phyloP scores from a whole-genome alignment of 2,888 invertebrate species.

The Dolomedes plantarius region DNA sequence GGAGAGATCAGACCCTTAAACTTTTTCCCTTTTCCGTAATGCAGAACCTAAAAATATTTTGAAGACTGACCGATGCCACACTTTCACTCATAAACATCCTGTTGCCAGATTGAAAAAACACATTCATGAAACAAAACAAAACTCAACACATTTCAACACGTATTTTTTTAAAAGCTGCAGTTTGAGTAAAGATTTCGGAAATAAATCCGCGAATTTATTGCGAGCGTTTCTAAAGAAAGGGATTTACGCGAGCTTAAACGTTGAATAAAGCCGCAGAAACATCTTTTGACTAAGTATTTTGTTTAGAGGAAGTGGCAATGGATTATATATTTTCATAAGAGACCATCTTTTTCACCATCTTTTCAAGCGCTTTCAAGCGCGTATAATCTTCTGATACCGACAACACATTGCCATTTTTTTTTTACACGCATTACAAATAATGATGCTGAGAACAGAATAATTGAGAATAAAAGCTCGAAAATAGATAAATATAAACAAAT shows the following conservation, averaged over 20 bases:
- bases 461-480: too few relatives aligned
- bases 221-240: not conserved
- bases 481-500: too few relatives aligned
- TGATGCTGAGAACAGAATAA: too few relatives aligned
- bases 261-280: not conserved
- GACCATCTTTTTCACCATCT: not conserved
- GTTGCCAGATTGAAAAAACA: too few relatives aligned
- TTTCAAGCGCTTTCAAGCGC: conserved; percentile 16
- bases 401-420: too few relatives aligned
- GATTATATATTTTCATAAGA: not conserved
- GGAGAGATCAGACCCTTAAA: too few relatives aligned
- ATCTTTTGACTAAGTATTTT: not conserved
- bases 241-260: not conserved
- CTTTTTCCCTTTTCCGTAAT: too few relatives aligned
- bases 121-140: too few relatives aligned
- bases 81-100: too few relatives aligned
- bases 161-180: not conserved
- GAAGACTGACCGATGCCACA: too few relatives aligned
- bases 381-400: conserved; percentile 5
- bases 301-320: conserved; percentile 3
- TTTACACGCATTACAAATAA: too few relatives aligned
- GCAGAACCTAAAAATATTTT: too few relatives aligned
- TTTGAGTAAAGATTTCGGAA: not conserved
- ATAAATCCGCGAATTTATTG: conserved; percentile 17
- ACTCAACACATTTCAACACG: not conserved